Evolutionary conservation across 2,888 invertebrate species (phyloP).

Genomic region (Drosophila pullipes): DNA sequence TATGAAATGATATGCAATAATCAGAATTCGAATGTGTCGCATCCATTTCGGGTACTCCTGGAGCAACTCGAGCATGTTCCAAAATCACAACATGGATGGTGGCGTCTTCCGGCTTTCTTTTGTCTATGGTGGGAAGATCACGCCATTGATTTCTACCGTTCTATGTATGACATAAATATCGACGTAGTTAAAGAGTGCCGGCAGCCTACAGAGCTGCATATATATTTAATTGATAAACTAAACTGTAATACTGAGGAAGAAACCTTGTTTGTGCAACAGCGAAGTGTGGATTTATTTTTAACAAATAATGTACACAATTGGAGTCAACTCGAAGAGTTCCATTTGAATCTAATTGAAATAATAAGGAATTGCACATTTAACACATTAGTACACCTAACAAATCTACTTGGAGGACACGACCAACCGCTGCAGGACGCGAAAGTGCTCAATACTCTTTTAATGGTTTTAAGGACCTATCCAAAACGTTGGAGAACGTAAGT

Average conservation of each 20-base stretch:
- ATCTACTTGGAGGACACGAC: background rate
- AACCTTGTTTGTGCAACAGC: slow-evolving; percentile 1
- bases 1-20: slow-evolving; percentile 1
- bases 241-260: slow-evolving; percentile 5
- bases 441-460: background rate
- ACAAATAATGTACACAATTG: background rate
- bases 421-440: slow-evolving; percentile 2
- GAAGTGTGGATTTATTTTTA: slow-evolving; percentile 7
- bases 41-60: background rate
- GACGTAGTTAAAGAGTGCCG: background rate
- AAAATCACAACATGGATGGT: slow-evolving; percentile 13
- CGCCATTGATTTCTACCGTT: slow-evolving; percentile 2
- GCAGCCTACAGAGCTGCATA: background rate
- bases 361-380: slow-evolving; percentile 1
- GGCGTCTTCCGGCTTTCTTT: slow-evolving; percentile 23
- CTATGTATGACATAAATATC: slow-evolving; percentile 4
- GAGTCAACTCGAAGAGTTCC: slow-evolving; percentile 11
- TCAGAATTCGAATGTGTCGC: background rate
- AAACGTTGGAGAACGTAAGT: background rate
- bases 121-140: background rate
- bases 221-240: slow-evolving; percentile 7
- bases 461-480: background rate
- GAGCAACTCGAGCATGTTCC: slow-evolving; percentile 2
- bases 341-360: slow-evolving; percentile 13
- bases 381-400: background rate